Percentiles rank a stretch among this genome's conserved stretches.
phyloP scores from a whole-genome alignment of 2,888 invertebrate species.

The Arrhopalites spinosus region DNA sequence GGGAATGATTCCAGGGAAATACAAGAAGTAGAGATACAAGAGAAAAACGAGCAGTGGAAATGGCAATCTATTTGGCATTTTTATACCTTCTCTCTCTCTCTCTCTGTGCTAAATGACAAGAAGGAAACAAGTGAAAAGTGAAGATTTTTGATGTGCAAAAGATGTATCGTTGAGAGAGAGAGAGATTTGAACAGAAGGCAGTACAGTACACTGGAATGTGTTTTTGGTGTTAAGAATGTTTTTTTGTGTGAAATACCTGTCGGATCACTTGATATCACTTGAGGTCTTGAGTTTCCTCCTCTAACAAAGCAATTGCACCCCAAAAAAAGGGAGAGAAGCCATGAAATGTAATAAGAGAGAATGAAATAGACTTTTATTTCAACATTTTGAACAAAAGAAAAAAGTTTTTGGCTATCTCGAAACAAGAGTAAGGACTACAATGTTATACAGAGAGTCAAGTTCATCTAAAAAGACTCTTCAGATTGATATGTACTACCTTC shows the following conservation, averaged over 20 bases:
- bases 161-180: background rate
- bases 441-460: too few relatives aligned
- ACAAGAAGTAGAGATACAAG: background rate
- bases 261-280: background rate
- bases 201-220: background rate
- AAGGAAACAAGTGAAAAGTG: background rate
- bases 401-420: background rate
- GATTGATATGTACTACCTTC: too few relatives aligned
- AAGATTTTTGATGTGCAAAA: background rate
- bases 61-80: too few relatives aligned
- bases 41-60: too few relatives aligned
- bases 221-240: background rate
- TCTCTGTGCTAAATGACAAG: too few relatives aligned
- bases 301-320: too few relatives aligned
- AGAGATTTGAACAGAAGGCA: too few relatives aligned
- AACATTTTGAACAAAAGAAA: background rate
- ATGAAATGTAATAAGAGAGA: constrained; percentile 1
- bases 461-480: too few relatives aligned
- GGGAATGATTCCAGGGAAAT: constrained; percentile 33
- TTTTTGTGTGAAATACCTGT: background rate
- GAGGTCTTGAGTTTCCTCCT: background rate
- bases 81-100: too few relatives aligned
- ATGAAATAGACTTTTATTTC: background rate
- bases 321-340: too few relatives aligned
- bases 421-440: background rate